These are phyloP conservation scores for Colistium nudipinnis DNA, from an alignment of 2,113 vertebrate genomes.

Conservation along the genomic window DNA sequence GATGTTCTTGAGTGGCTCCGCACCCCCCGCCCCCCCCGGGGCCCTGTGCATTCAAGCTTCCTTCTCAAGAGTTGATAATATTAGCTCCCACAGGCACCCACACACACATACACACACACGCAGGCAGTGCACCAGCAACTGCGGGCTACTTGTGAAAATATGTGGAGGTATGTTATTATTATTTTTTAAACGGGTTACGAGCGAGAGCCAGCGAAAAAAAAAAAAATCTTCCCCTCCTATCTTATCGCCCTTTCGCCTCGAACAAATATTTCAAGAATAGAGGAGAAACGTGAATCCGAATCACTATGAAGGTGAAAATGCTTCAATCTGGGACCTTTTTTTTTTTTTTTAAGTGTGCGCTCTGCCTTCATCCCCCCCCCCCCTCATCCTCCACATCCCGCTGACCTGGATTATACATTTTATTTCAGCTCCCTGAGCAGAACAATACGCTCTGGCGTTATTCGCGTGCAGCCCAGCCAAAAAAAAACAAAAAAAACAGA, in stretches of 20 bases:
- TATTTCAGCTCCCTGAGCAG: constrained; percentile 61
- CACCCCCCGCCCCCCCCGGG: constrained; percentile 35
- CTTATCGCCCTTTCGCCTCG: neutral
- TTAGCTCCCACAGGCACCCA: constrained; percentile 39
- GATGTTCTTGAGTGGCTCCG: constrained; percentile 76
- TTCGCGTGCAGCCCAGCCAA: constrained; percentile 58
- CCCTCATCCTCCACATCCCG: constrained; percentile 24
- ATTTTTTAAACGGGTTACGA: constrained; percentile 31
- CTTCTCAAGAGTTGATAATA: constrained; percentile 63
- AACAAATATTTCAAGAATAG: constrained; percentile 10
- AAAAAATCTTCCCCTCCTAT: too few relatives aligned
- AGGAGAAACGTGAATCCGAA: neutral
- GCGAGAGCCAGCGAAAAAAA: neutral
- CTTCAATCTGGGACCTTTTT: constrained; percentile 57
- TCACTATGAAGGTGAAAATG: constrained; percentile 34
- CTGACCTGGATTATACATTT: constrained; percentile 70
- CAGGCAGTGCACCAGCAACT: neutral
- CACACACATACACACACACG: constrained; percentile 5
- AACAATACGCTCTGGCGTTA: constrained; percentile 65
- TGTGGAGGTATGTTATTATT: neutral
- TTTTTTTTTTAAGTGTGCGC: constrained; percentile 17
- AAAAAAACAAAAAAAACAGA: constrained; percentile 51
- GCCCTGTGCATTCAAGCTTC: constrained; percentile 56
- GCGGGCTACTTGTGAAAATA: constrained; percentile 27
- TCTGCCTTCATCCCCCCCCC: constrained; percentile 23